Conservation (phyloP, 2,888 invertebrate species). For the Polyommatus iphigenia region DNA sequence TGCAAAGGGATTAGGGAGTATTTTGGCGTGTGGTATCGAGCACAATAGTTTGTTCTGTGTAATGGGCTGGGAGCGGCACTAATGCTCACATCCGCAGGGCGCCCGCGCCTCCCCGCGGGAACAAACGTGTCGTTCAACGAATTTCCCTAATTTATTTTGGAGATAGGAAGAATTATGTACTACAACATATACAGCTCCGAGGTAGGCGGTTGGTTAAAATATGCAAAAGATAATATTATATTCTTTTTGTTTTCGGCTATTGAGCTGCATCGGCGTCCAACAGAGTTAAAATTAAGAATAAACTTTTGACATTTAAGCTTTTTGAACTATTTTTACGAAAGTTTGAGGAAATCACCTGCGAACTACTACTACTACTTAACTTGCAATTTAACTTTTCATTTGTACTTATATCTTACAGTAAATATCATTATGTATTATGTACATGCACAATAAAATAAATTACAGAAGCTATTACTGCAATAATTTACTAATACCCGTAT, state of each 20-base stretch:
- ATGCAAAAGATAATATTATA: not conserved
- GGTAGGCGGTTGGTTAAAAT: not conserved
- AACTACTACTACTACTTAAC: too few species aligned
- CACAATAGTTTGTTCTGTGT: slow-evolving; percentile 44
- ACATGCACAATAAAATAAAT: not conserved
- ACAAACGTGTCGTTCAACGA: slow-evolving; percentile 40
- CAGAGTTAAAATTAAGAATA: too few species aligned
- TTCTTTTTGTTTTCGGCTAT: not conserved
- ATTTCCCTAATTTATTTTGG: slow-evolving; percentile 48
- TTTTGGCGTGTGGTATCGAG: slow-evolving; percentile 2
- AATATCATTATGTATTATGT: not conserved
- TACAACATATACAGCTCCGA: not conserved
- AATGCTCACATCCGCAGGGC: slow-evolving; percentile 56
- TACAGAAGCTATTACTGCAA: not conserved
- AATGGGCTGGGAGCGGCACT: slow-evolving; percentile 54
- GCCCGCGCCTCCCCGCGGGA: slow-evolving; percentile 40
- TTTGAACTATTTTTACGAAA: too few species aligned
- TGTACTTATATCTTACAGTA: not conserved
- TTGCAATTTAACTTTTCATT: not conserved
- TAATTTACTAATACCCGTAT: not conserved
- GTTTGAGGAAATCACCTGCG: not conserved
- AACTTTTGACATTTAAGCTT: too few species aligned
- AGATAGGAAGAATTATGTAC: slow-evolving; percentile 42
- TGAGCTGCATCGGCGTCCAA: too few species aligned
- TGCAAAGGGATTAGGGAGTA: not conserved